Percentiles rank a stretch among this genome's conserved stretches.
These are phyloP conservation scores for Bemisia tabaci DNA, from an alignment of 1,140 invertebrate species.

Conservation along the genomic window DNA sequence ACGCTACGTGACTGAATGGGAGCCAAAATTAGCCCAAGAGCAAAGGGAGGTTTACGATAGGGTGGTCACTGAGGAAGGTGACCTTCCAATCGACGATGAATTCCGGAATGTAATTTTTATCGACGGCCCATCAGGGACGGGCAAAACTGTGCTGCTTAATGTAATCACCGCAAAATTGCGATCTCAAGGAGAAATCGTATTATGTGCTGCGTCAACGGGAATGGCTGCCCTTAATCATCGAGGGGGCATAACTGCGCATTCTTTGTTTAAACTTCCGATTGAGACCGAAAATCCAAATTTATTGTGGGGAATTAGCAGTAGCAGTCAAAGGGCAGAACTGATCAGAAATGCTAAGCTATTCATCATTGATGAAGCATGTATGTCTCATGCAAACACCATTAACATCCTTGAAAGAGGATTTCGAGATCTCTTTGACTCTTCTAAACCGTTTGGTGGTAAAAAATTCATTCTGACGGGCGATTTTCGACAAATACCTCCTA, in stretches of 20 bases:
- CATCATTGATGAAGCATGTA: constrained; percentile 26
- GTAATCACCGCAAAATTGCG: constrained; percentile 15
- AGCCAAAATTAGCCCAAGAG: constrained; percentile 9
- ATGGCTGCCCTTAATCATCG: constrained; percentile 20
- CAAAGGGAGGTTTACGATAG: constrained; percentile 10
- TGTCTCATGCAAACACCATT: constrained; percentile 21
- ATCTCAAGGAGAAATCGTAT: constrained; percentile 12
- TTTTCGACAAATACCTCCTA: constrained; percentile 22
- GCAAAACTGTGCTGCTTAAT: constrained; percentile 21
- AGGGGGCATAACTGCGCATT: constrained; percentile 12
- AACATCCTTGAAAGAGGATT: constrained; percentile 19
- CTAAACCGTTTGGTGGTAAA: constrained; percentile 24
- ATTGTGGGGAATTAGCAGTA: constrained; percentile 14
- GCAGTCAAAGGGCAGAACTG: constrained; percentile 10
- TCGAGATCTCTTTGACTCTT: constrained; percentile 16
- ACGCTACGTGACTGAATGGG: constrained; percentile 9
- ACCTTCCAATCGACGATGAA: not conserved
- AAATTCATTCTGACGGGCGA: constrained; percentile 22
- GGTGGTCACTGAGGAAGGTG: not conserved
- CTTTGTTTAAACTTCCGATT: constrained; percentile 13
- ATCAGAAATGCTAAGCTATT: constrained; percentile 19
- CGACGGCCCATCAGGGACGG: constrained; percentile 20
- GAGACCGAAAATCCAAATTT: constrained; percentile 11
- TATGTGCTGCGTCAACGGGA: constrained; percentile 19
- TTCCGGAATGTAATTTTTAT: constrained; percentile 11